Evolutionary conservation across 2,888 invertebrate genomes (phyloP), one percentile per base, ranked within the genome.

Genomic region (Nudaria mundana): DNA sequence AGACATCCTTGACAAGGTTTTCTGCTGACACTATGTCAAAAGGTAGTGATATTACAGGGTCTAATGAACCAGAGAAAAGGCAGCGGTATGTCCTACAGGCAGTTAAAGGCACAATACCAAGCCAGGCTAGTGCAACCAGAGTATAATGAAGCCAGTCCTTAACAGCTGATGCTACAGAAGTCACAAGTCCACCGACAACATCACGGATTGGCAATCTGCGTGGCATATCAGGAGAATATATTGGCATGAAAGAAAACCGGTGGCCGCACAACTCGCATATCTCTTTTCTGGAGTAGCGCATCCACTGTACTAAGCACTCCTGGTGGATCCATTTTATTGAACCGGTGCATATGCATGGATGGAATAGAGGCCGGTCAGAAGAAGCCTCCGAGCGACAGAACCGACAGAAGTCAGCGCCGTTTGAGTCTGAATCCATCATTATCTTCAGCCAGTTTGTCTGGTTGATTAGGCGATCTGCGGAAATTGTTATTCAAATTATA

Each of bases 141-240:
- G 98, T 97, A 74, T 98, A 99, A 78, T 99, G 98, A 13, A 98
- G 88, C 98, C 99, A 99, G 76, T 97, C 98, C 69, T 97, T 95
- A 0, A 98, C 94, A 1, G 98, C 98, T 28, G 96, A 96, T 2
- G 94, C 94, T 18, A 98, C 93, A 12, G 97, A 98, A 3, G 95
- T 93, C 37, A 97, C 89, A 32, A 98, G 84, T 2, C 99, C 99
- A 30, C 95, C 95, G 0, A 97, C 91, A 5, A 99, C 95, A 80
- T 99, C 99, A 53, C 93, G 92, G 18, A 99, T 89, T 0, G 99
- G 99, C 63, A 99, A 88, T 45, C 98, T 92, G 46, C 98, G 93
- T n/a, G 99, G 99, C 99, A 99, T 99, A 77, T 99, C 99, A 16
- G 98, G 97, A n/a, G 98, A 97, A 84, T 99, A 99, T 63, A 99